These are phyloP conservation scores for Sympetrum striolatum DNA, from an alignment of 2,888 invertebrate genomes.

Conservation along the genomic window DNA sequence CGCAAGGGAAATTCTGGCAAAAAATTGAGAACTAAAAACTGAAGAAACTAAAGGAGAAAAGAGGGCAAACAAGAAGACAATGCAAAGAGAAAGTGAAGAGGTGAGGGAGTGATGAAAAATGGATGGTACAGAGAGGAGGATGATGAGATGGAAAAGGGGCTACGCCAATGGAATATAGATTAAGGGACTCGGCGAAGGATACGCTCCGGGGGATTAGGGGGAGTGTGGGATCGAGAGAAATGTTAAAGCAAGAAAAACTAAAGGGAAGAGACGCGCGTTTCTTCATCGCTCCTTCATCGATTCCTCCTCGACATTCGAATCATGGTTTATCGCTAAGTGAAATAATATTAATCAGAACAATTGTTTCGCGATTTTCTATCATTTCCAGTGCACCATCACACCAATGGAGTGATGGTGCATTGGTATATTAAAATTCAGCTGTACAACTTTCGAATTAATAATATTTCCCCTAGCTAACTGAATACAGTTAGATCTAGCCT, in stretches of 20 bases:
- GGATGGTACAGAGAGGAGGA: not conserved
- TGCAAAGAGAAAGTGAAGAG: not conserved
- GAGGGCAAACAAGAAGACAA: not conserved
- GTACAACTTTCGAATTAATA: too few relatives aligned
- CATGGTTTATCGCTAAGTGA: too few relatives aligned
- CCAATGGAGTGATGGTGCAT: too few relatives aligned
- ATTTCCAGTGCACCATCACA: too few relatives aligned
- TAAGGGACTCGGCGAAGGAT: not conserved
- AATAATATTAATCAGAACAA: too few relatives aligned
- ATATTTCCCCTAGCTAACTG: too few relatives aligned
- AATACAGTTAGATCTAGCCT: too few relatives aligned
- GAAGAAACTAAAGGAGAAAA: not conserved
- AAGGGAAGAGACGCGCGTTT: not conserved
- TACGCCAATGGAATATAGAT: not conserved
- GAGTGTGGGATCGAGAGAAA: not conserved
- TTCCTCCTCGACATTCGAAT: too few relatives aligned
- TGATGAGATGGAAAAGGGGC: not conserved
- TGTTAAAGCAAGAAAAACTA: not conserved
- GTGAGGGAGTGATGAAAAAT: not conserved
- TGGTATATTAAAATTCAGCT: too few relatives aligned
- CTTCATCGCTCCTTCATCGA: too few relatives aligned
- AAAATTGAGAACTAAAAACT: not conserved
- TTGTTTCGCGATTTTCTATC: too few relatives aligned
- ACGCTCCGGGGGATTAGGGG: not conserved
- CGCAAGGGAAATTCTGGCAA: not conserved